Conservation (phyloP, 2,888 invertebrate genomes). For the Stramonita haemastoma region DNA sequence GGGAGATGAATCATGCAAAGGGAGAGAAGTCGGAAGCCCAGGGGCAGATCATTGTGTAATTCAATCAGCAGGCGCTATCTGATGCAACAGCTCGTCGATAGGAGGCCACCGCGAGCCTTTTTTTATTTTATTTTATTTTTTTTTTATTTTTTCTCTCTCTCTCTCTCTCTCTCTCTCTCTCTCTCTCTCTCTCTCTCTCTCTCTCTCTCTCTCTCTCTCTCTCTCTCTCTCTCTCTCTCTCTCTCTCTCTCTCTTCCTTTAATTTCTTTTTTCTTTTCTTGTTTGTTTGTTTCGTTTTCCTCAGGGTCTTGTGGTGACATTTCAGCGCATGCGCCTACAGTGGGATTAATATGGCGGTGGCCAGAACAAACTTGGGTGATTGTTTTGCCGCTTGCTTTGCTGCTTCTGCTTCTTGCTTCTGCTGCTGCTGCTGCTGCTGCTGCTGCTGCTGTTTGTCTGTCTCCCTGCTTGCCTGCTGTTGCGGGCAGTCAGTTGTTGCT, state of each 20-base stretch:
- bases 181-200: too few relatives aligned
- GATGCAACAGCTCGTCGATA: conserved; percentile 14
- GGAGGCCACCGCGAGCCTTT: neutral
- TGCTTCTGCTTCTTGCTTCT: neutral
- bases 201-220: too few relatives aligned
- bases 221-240: neutral
- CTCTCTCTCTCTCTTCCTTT: neutral
- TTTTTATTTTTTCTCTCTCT: too few relatives aligned
- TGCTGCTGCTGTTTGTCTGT: too few relatives aligned
- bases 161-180: too few relatives aligned
- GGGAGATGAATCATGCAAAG: conserved; percentile 33
- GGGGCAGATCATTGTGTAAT: conserved; percentile 32
- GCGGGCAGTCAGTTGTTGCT: too few relatives aligned
- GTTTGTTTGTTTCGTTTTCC: neutral
- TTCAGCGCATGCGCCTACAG: neutral
- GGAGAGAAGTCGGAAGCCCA: conserved; percentile 16
- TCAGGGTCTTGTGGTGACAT: neutral
- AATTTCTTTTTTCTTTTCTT: neutral
- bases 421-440: neutral
- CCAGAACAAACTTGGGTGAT: neutral
- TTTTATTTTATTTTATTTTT: too few relatives aligned
- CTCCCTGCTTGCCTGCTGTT: neutral
- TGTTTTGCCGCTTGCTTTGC: neutral
- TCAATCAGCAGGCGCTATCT: neutral
- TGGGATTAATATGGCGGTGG: neutral